These are phyloP conservation scores for Pholis gunnellus DNA, from an alignment of 2,113 vertebrate species.

Conservation along the genomic window DNA sequence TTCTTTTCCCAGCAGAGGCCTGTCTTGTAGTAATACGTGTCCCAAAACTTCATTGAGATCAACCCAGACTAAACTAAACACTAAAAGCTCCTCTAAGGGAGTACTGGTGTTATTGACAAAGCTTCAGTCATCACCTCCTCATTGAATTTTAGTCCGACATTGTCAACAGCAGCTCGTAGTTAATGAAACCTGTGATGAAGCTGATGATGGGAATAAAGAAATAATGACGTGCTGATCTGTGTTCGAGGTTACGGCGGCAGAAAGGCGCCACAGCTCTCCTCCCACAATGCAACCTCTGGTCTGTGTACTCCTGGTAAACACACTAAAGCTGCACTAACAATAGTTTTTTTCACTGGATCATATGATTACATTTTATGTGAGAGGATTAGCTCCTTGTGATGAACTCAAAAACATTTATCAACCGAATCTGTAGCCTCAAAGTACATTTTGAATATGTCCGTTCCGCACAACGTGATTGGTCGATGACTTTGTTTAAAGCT, in stretches of 20 bases:
- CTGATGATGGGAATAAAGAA: background rate
- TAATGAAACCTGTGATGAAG: background rate
- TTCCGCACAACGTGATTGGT: background rate
- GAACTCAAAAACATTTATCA: background rate
- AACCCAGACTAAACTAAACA: background rate
- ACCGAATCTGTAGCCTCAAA: background rate
- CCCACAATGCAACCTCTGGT: background rate
- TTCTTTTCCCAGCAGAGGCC: conserved; percentile 19
- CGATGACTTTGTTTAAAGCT: background rate
- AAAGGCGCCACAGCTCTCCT: conserved; percentile 16
- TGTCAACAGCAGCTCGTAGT: conserved; percentile 31
- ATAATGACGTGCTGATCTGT: conserved; percentile 14
- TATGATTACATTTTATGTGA: background rate
- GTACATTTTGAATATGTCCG: background rate
- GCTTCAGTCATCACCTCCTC: conserved; percentile 30
- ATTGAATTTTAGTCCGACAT: conserved; percentile 12
- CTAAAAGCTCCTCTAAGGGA: background rate
- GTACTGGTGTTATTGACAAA: background rate
- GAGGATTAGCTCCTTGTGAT: background rate
- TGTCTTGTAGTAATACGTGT: background rate
- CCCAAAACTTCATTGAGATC: background rate
- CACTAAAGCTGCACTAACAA: background rate
- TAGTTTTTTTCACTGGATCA: background rate
- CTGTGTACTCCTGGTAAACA: conserved; percentile 11
- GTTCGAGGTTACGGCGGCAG: background rate